These are phyloP conservation scores for Monopis laevigella DNA, from an alignment of 2,888 invertebrate genomes.

Conservation along the genomic window DNA sequence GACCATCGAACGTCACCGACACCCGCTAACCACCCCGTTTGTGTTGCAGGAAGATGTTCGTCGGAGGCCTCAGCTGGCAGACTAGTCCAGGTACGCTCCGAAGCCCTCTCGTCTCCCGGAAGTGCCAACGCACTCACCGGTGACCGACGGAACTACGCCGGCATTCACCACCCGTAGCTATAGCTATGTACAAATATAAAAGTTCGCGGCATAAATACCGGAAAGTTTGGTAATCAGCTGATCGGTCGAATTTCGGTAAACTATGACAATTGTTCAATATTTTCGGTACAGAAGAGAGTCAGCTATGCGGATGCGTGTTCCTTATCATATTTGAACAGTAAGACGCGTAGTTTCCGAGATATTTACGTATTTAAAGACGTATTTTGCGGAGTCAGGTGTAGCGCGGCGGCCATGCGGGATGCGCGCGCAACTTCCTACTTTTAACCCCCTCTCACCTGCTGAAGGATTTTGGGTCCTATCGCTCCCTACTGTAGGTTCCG, in stretches of 20 bases:
- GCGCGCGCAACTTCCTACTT: slow-evolving; percentile 53
- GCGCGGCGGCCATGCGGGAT: slow-evolving; percentile 58
- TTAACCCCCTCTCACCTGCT: slow-evolving; percentile 1
- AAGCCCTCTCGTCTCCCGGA: slow-evolving; percentile 32
- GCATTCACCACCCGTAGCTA: neutral
- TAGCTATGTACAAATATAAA: slow-evolving; percentile 3
- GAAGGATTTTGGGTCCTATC: slow-evolving; percentile 1
- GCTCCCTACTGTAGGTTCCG: slow-evolving; percentile 28
- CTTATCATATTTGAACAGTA: too few relatives aligned
- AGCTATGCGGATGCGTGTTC: too few relatives aligned
- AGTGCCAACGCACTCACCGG: slow-evolving; percentile 42
- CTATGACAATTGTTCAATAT: too few relatives aligned
- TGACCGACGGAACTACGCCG: slow-evolving; percentile 26
- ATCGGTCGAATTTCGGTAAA: slow-evolving; percentile 27
- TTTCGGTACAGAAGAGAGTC: too few relatives aligned
- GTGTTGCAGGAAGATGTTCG: slow-evolving; percentile 99
- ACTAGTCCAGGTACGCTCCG: slow-evolving; percentile 93
- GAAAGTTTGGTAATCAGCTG: slow-evolving; percentile 64
- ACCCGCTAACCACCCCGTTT: slow-evolving; percentile 61
- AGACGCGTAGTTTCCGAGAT: too few relatives aligned
- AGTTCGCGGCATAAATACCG: slow-evolving; percentile 48
- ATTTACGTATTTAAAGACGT: too few relatives aligned
- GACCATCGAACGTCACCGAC: slow-evolving; percentile 21
- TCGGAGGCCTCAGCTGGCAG: slow-evolving; percentile 99
- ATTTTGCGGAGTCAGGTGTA: slow-evolving; percentile 49